Evolutionary conservation across 1,140 invertebrate genomes (phyloP).

Genomic region (Holotrichia oblita): DNA sequence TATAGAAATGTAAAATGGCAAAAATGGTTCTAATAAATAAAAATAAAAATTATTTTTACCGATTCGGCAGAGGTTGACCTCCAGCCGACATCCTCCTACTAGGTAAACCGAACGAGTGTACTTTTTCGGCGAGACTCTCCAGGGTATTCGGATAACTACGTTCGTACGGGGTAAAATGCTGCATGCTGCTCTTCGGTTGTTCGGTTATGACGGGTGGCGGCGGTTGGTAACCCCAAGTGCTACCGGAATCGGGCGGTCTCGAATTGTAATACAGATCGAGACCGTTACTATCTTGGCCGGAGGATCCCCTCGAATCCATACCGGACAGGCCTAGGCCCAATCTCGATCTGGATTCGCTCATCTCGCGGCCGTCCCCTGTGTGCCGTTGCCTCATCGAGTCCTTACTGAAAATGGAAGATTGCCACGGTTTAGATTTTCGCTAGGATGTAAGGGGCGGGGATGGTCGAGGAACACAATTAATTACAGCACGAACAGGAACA

Average conservation of each 20-base stretch:
- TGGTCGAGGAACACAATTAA: too few species aligned
- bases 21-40: too few species aligned
- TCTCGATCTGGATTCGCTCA: conserved; percentile 76
- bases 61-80: conserved; percentile 59
- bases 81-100: conserved; percentile 64
- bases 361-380: conserved; percentile 76
- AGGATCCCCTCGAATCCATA: conserved; percentile 49
- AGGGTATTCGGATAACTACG: conserved; percentile 91
- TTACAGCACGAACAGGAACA: too few species aligned
- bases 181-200: conserved; percentile 81
- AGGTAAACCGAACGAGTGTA: conserved; percentile 78
- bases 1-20: too few species aligned
- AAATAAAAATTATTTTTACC: conserved; percentile 24
- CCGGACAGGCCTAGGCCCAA: conserved; percentile 74
- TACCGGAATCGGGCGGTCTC: conserved; percentile 61
- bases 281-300: conserved; percentile 67
- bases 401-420: conserved; percentile 53
- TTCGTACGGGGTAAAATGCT: conserved; percentile 84
- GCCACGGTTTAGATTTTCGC: background rate
- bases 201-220: conserved; percentile 86
- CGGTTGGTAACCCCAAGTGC: conserved; percentile 68
- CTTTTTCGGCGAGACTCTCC: conserved; percentile 89
- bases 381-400: conserved; percentile 64
- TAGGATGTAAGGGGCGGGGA: too few species aligned
- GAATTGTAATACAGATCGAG: conserved; percentile 87